A percentile compares a stretch with the other conserved stretches of the same genome.
phyloP scores from a whole-genome alignment of 2,113 vertebrate species.

The Catharus minimus region DNA sequence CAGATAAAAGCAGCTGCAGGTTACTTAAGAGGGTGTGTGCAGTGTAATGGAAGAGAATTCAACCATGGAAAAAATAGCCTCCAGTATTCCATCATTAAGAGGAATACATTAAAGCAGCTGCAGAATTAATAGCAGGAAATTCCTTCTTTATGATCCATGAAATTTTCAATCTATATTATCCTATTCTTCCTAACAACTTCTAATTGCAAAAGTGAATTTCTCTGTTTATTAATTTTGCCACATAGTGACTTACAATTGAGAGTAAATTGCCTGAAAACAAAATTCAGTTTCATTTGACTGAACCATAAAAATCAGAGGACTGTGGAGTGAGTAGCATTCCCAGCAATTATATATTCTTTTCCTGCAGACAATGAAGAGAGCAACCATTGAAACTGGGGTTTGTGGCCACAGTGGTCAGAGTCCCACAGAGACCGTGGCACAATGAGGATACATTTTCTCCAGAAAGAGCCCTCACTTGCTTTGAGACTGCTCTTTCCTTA shows the following conservation, averaged over 20 bases:
- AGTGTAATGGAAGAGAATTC: conserved; percentile 51
- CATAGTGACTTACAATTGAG: not conserved
- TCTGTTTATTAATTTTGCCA: not conserved
- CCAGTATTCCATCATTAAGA: conserved; percentile 38
- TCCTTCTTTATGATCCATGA: conserved; percentile 44
- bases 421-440: not conserved
- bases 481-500: not conserved
- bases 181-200: not conserved
- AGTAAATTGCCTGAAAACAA: not conserved
- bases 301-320: not conserved
- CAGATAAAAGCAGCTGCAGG: conserved; percentile 50
- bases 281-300: not conserved
- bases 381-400: not conserved
- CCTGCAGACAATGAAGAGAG: not conserved
- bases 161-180: conserved; percentile 5
- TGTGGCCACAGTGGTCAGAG: not conserved
- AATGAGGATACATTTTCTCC: not conserved
- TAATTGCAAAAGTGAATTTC: not conserved
- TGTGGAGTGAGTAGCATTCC: not conserved
- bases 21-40: conserved; percentile 43
- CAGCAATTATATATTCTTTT: not conserved
- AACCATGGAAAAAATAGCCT: conserved; percentile 39
- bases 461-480: not conserved
- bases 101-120: conserved; percentile 38
- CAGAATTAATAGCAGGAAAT: conserved; percentile 45